Evolutionary conservation across 2,797 vertebrate genomes (phyloP).

Genomic region (Eremophila alpestris): DNA sequence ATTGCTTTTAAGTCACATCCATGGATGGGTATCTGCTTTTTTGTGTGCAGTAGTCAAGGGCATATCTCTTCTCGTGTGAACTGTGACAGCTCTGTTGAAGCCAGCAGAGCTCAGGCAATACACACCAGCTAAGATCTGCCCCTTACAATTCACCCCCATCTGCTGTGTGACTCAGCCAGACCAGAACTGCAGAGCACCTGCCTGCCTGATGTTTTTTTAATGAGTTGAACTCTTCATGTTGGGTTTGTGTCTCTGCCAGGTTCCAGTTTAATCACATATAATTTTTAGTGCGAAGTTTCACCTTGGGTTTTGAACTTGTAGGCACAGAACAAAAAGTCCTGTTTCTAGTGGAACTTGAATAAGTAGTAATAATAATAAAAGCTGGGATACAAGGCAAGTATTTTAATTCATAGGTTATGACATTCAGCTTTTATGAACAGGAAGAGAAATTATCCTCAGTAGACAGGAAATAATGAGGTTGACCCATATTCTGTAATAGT

Average conservation of each 20-base stretch:
- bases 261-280: slow-evolving; percentile 53
- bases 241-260: slow-evolving; percentile 33
- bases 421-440: slow-evolving; percentile 43
- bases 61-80: neutral
- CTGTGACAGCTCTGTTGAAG: neutral
- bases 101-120: neutral
- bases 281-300: slow-evolving; percentile 36
- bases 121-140: neutral
- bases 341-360: slow-evolving; percentile 25
- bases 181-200: slow-evolving; percentile 14
- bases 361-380: slow-evolving; percentile 11
- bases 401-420: slow-evolving; percentile 19
- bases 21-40: neutral
- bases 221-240: slow-evolving; percentile 49
- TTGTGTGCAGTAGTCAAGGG: neutral
- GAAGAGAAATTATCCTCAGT: slow-evolving; percentile 39
- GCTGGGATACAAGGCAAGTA: neutral
- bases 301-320: slow-evolving; percentile 38
- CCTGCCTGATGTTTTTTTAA: slow-evolving; percentile 45
- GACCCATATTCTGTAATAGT: neutral
- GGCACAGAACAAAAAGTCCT: neutral
- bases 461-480: slow-evolving; percentile 57
- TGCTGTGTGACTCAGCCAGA: neutral
- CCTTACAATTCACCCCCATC: slow-evolving; percentile 5
- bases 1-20: neutral